phyloP scores from a whole-genome alignment of 2,113 vertebrate genomes.

The Pygoscelis antarcticus region DNA sequence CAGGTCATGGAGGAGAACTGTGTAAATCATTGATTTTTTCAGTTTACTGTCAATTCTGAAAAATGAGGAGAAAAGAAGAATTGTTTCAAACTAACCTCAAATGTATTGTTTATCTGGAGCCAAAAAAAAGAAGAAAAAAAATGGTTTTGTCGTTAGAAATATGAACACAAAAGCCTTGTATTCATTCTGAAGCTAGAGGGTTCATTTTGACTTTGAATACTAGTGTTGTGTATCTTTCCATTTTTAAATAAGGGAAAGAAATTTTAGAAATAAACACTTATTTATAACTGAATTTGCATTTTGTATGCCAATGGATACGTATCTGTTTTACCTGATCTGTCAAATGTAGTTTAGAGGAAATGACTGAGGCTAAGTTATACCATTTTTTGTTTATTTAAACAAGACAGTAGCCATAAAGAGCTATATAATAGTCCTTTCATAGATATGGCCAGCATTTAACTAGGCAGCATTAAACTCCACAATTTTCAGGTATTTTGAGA shows the following conservation, averaged over 20 bases:
- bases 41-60: background rate
- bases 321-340: rapidly evolving
- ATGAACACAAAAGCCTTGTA: background rate
- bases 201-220: background rate
- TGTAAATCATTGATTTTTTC: background rate
- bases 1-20: background rate
- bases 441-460: background rate
- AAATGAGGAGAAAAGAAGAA: background rate
- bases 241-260: background rate
- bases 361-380: background rate
- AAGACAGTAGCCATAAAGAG: background rate
- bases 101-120: background rate
- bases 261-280: background rate
- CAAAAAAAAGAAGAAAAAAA: background rate
- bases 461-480: background rate
- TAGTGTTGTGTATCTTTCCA: background rate
- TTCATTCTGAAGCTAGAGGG: background rate
- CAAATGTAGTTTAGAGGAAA: background rate
- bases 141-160: background rate
- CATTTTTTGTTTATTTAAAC: background rate
- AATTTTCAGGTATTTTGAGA: background rate
- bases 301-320: background rate
- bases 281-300: background rate
- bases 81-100: background rate
- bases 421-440: background rate